A percentile compares a stretch with the other conserved stretches of the same genome.
Conservation (phyloP, 2,888 invertebrate species). For the Dinocampus coccinellae region DNA sequence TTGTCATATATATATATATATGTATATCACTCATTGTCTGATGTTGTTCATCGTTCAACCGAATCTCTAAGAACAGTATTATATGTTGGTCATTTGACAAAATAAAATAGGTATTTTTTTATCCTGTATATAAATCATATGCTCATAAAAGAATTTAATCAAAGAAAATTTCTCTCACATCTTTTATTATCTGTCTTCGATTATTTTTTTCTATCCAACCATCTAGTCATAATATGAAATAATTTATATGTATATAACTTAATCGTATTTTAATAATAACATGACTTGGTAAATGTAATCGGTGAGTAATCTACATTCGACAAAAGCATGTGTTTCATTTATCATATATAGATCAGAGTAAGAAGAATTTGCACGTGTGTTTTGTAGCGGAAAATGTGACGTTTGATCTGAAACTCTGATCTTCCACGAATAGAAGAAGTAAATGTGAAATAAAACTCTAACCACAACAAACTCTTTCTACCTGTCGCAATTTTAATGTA, state of each 20-base stretch:
- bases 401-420: constrained; percentile 23
- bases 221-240: background rate
- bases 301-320: constrained; percentile 29
- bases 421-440: constrained; percentile 1
- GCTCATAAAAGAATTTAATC: background rate
- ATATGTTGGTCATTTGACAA: background rate
- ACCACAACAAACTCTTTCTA: background rate
- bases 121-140: background rate
- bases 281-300: constrained; percentile 20
- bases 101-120: background rate
- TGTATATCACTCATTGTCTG: background rate
- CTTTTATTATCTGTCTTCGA: too few relatives aligned
- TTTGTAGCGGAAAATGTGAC: background rate
- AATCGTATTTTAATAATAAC: constrained; percentile 25
- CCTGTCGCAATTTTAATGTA: background rate
- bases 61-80: background rate
- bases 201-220: background rate
- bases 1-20: background rate
- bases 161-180: background rate
- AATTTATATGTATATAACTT: constrained; percentile 1
- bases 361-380: background rate
- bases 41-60: background rate
- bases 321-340: constrained; percentile 16
- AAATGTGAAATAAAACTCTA: background rate
- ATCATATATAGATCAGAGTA: constrained; percentile 21